phyloP scores from a whole-genome alignment of 2,797 vertebrate species.

The Etheostoma perlongum region DNA sequence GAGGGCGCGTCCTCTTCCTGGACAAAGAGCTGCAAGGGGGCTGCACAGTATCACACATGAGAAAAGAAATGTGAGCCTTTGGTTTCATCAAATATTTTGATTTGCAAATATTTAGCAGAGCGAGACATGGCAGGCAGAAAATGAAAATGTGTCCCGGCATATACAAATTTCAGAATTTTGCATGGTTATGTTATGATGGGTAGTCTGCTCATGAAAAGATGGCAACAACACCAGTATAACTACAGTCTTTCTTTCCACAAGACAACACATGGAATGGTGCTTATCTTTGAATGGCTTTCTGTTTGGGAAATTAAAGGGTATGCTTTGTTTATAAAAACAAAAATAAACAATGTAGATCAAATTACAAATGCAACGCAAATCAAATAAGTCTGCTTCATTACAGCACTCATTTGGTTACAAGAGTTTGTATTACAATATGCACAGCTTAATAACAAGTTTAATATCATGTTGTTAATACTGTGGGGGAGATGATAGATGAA shows the following conservation, averaged over 20 bases:
- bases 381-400: neutral
- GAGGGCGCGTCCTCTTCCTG: neutral
- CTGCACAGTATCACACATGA: conserved; percentile 22
- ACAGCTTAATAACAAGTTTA: neutral
- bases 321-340: neutral
- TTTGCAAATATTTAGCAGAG: neutral
- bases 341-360: neutral
- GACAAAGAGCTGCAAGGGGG: conserved; percentile 6
- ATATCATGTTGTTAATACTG: neutral
- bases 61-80: neutral
- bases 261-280: neutral
- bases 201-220: neutral
- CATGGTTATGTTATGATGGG: neutral
- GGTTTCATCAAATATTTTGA: neutral
- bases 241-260: neutral
- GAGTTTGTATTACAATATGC: neutral
- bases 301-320: neutral
- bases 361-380: neutral
- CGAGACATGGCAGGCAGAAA: neutral
- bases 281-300: neutral
- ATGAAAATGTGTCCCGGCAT: neutral
- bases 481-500: neutral
- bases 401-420: neutral
- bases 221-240: neutral
- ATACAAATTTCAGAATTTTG: neutral